A percentile compares a stretch with the other conserved stretches of the same genome.
phyloP scores from a whole-genome alignment of 2,797 vertebrate genomes.

The Chloroceryle inda region DNA sequence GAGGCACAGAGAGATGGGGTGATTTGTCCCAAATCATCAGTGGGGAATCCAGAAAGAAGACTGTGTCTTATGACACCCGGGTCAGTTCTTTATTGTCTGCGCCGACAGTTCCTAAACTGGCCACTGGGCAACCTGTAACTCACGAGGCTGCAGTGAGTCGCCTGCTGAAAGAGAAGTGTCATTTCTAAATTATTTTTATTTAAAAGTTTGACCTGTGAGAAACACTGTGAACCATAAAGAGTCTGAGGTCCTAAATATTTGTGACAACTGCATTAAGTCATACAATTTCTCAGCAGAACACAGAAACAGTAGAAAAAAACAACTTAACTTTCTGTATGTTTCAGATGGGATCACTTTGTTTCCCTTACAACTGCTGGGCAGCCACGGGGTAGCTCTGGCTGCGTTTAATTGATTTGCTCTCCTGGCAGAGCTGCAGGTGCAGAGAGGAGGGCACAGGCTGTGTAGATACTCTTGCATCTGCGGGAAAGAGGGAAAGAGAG shows the following conservation, averaged over 20 bases:
- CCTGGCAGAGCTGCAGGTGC: not conserved
- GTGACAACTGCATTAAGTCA: not conserved
- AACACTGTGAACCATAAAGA: not conserved
- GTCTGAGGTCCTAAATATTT: not conserved
- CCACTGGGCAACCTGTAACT: not conserved
- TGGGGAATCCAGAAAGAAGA: not conserved
- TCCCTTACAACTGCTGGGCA: not conserved
- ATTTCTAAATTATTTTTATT: not conserved
- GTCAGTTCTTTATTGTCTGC: not conserved
- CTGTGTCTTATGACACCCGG: accelerated
- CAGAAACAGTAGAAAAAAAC: not conserved
- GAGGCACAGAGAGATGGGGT: accelerated
- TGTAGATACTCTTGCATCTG: not conserved
- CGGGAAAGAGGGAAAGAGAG: not conserved
- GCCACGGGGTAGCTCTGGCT: not conserved
- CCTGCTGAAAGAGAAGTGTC: not conserved
- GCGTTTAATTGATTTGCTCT: not conserved
- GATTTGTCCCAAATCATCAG: not conserved
- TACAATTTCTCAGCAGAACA: not conserved
- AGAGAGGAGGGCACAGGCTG: not conserved
- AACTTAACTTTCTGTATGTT: not conserved
- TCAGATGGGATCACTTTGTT: not conserved
- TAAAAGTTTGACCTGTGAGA: not conserved
- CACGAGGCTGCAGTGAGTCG: not conserved
- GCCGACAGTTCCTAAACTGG: not conserved